Evolutionary conservation across 2,113 vertebrate species (phyloP), one percentile per base, ranked within the genome.

Genomic region (Siniperca knerii): DNA sequence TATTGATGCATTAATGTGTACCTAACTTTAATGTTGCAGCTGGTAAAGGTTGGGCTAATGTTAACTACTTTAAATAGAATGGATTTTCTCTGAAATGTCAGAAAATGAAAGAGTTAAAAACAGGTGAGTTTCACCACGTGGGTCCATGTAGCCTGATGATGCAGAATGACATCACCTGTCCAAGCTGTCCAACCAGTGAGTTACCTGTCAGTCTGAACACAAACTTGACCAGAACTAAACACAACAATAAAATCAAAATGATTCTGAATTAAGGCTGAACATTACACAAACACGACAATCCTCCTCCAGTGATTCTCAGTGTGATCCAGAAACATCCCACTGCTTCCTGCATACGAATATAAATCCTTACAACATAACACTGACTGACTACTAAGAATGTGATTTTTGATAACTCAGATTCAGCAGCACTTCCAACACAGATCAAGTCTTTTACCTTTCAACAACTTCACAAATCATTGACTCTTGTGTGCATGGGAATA

Each of bases 381-480:
- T 42, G 52, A 33, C 0, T 4, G 75, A 33, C 44, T 50, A n/a
- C 50, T 37, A 15, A 25, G 61, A 67, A 44, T 23, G 29, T 18
- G 40, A 60, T 20, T 35, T 77, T 46, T 68, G 42, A 50, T 21
- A 54, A 33, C 37, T 44, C 21, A 29, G 29, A 40, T 61, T 10
- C 15, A 75, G 16, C 61, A 1, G 13, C 61, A 21, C 52, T 35
- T 65, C 44, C 18, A 42, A 15, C 48, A 42, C 57, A 35, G 55
- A 54, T 69, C 25, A 13, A 55, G 42, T 2, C 48, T 42, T 58
- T 78, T 40, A 42, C 52, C 69, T 67, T 52, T 40, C 61, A 66
- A 6, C 20, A 15, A 3, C 61, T 84, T 79, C 33, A 71, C 75
- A 87, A 37, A 65, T 48, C 73, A 50, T 55, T 48, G 48, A 55